Conservation (phyloP, 2,113 vertebrate genomes). For the Chinchilla lanigera region DNA sequence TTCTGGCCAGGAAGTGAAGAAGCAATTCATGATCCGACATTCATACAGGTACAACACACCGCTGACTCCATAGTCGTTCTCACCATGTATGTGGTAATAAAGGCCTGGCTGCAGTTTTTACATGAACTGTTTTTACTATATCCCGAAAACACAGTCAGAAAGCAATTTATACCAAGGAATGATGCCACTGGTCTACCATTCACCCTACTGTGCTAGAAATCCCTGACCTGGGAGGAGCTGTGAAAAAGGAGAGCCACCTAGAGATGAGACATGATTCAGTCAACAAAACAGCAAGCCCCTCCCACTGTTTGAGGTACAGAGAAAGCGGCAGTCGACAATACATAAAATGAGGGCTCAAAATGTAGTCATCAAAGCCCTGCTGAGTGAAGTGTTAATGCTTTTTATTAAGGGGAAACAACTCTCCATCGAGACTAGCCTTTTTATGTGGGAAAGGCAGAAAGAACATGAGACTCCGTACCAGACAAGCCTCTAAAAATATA, state of each 20-base stretch:
- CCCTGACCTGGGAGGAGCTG: background rate
- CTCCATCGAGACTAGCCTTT: background rate
- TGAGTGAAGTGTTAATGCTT: background rate
- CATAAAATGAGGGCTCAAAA: background rate
- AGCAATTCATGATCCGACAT: background rate
- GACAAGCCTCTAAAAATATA: background rate
- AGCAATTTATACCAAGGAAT: conserved; percentile 21
- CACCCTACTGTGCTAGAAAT: background rate
- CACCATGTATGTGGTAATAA: background rate
- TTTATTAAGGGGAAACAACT: background rate
- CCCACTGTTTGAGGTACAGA: background rate
- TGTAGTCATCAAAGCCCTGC: background rate
- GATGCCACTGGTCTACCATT: background rate
- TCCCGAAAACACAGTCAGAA: background rate
- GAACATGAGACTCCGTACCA: background rate
- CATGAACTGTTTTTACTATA: background rate
- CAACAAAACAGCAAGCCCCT: background rate
- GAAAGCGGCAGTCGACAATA: background rate
- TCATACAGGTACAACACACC: background rate
- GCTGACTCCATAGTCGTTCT: background rate
- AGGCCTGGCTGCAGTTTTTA: background rate
- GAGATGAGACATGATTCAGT: background rate
- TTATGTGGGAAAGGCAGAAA: background rate
- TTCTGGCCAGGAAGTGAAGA: background rate
- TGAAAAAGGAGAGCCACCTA: background rate